These are phyloP conservation scores for Aphrophora alni DNA, from an alignment of 2,888 invertebrate species.

Conservation along the genomic window DNA sequence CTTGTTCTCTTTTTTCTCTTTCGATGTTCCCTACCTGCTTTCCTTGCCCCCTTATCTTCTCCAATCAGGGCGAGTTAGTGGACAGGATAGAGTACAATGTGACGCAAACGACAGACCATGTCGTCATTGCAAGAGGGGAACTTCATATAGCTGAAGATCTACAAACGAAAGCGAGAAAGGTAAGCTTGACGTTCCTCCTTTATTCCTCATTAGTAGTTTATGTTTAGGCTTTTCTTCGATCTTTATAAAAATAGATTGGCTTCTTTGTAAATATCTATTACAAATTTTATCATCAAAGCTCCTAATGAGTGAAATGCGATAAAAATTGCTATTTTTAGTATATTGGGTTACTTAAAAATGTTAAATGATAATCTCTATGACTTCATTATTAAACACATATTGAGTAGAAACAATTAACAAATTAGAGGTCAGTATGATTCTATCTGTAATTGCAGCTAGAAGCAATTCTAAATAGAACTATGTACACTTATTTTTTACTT, in stretches of 20 bases:
- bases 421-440: too few relatives aligned
- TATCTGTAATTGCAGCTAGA: too few relatives aligned
- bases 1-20: conserved; percentile 30
- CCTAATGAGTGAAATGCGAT: too few relatives aligned
- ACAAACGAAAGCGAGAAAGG: conserved; percentile 89
- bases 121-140: conserved; percentile 79
- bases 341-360: too few relatives aligned
- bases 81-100: conserved; percentile 95
- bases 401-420: too few relatives aligned
- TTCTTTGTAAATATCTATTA: neutral
- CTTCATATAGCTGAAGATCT: conserved; percentile 81
- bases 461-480: too few relatives aligned
- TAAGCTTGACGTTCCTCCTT: conserved; percentile 59
- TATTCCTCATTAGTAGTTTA: conserved; percentile 19
- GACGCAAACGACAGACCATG: conserved; percentile 82
- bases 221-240: conserved; percentile 7
- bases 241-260: neutral
- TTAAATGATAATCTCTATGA: too few relatives aligned
- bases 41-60: conserved; percentile 7
- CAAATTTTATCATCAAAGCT: too few relatives aligned
- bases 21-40: conserved; percentile 32
- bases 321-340: too few relatives aligned
- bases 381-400: too few relatives aligned
- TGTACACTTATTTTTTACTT: too few relatives aligned
- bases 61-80: conserved; percentile 85